Base-by-base conservation (phyloP, 2,888 invertebrate species). In the Athrips mouffetella region DNA sequence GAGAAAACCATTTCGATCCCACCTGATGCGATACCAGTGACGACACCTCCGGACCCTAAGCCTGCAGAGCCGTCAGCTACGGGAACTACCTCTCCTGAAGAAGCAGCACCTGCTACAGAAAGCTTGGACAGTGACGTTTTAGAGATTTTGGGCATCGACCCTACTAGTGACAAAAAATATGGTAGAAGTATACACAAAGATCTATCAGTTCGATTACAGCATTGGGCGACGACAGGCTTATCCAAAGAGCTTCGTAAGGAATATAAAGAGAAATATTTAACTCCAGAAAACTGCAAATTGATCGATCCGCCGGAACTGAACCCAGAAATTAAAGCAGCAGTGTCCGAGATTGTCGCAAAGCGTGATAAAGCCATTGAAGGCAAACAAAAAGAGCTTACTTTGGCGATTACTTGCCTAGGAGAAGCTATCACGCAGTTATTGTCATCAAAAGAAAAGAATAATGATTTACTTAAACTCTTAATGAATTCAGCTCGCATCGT, bases 151-250 rank as follows among this genome's bases (percentile, higher is more conserved):
- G 54, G 51, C 11, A 40, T 15, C 4, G 49, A 51, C 8, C 51
- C 48, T 5, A 41, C 51, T 15, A 15, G 20, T 7, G 8, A 18
- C 10, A 48, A 46, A 7, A 44, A 46, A 30, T 52, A 48, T 18
- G 50, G 51, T 1, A 37, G 31, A 2, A 47, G 50, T 2, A 35
- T 54, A 7, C 46, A 49, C 10, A 49, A 46, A 3, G 54, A 54
- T 4, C 11, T 51, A 5, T 33, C 51, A 4, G 11, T 41, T 10
- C 29, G 52, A 11, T 39, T 48, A 11, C 29, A 50, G 8, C 50
- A 52, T 13, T n/a, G 13, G 2, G 29, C 8, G 0, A 33, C 48
- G n/a, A 10, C 30, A 1, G 48, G 48, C 1, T 10, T 48, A 3
- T 13, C 31, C 7, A 48, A 42, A 41, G 48, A 48, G 13, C 2